A percentile compares a stretch with the other conserved stretches of the same genome.
Evolutionary conservation across 2,888 invertebrate genomes (phyloP).

Genomic region (Temnothorax unifasciatus): DNA sequence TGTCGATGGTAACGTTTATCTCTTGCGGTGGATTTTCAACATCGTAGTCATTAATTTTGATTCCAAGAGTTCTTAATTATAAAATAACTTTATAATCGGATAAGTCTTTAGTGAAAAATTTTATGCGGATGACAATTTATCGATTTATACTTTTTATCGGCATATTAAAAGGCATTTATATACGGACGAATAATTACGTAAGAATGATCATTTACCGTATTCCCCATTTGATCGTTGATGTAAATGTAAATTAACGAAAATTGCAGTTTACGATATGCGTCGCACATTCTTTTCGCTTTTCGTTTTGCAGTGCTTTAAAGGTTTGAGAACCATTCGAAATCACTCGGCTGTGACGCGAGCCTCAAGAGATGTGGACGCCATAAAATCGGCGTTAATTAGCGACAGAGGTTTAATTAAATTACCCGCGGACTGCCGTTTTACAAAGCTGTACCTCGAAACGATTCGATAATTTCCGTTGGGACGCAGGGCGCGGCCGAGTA

Average conservation of each 20-base stretch:
- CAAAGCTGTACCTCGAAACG: slow-evolving; percentile 37
- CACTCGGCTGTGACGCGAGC: slow-evolving; percentile 29
- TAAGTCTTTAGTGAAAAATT: slow-evolving; percentile 18
- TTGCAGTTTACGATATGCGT: slow-evolving; percentile 8
- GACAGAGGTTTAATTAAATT: slow-evolving; percentile 53
- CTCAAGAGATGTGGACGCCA: slow-evolving; percentile 50
- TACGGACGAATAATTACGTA: slow-evolving; percentile 9
- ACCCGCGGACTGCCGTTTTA: slow-evolving; percentile 43
- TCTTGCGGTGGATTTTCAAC: slow-evolving; percentile 11
- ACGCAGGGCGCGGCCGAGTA: slow-evolving; percentile 13
- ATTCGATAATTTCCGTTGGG: slow-evolving; percentile 55
- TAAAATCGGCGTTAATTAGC: slow-evolving; percentile 57
- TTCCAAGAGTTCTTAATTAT: slow-evolving; percentile 38
- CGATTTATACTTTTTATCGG: slow-evolving; percentile 9
- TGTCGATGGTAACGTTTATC: slow-evolving; percentile 10
- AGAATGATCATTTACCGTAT: neutral
- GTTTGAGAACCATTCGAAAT: slow-evolving; percentile 45
- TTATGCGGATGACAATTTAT: neutral
- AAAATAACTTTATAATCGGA: slow-evolving; percentile 30
- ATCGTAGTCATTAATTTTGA: slow-evolving; percentile 20
- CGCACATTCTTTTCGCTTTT: neutral
- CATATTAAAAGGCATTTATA: neutral
- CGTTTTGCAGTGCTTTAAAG: slow-evolving; percentile 22
- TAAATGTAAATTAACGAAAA: slow-evolving; percentile 16
- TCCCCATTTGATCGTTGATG: slow-evolving; percentile 2